These are phyloP conservation scores for Ficedula albicollis DNA, from an alignment of 2,797 vertebrate species.

Conservation along the genomic window DNA sequence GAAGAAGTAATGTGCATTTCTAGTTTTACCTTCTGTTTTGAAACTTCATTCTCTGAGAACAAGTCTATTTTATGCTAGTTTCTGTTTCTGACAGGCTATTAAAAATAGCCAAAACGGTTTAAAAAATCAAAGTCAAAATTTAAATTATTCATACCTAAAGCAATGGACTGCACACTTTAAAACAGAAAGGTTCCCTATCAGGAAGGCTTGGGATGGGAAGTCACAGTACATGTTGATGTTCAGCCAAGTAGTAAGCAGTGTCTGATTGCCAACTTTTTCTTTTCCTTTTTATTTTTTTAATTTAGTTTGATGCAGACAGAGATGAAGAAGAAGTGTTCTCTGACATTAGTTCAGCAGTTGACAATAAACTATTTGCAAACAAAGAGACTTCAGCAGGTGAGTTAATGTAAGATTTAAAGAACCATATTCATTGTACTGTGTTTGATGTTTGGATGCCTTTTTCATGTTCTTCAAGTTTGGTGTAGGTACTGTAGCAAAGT, in stretches of 20 bases:
- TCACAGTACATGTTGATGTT: not conserved
- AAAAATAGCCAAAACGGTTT: not conserved
- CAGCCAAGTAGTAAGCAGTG: not conserved
- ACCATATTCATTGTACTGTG: not conserved
- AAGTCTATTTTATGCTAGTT: not conserved
- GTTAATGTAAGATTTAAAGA: constrained; percentile 26
- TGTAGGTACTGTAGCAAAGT: not conserved
- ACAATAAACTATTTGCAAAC: constrained; percentile 91
- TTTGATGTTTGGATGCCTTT: not conserved
- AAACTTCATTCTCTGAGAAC: not conserved
- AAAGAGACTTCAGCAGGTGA: constrained; percentile 88
- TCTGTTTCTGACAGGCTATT: not conserved
- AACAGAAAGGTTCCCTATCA: not conserved
- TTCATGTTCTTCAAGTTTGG: not conserved
- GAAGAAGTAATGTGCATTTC: not conserved
- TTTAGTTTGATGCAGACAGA: constrained; percentile 92
- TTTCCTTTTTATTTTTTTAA: not conserved
- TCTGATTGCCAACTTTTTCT: not conserved
- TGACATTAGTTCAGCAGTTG: constrained; percentile 92
- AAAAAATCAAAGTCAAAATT: not conserved
- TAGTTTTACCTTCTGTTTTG: not conserved
- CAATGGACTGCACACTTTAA: not conserved
- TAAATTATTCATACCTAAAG: not conserved
- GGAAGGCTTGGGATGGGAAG: not conserved
- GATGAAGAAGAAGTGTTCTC: constrained; percentile 95